Percentiles rank a stretch among this genome's conserved stretches.
phyloP scores from a whole-genome alignment of 2,888 invertebrate genomes.

The Dendrolimus houi region DNA sequence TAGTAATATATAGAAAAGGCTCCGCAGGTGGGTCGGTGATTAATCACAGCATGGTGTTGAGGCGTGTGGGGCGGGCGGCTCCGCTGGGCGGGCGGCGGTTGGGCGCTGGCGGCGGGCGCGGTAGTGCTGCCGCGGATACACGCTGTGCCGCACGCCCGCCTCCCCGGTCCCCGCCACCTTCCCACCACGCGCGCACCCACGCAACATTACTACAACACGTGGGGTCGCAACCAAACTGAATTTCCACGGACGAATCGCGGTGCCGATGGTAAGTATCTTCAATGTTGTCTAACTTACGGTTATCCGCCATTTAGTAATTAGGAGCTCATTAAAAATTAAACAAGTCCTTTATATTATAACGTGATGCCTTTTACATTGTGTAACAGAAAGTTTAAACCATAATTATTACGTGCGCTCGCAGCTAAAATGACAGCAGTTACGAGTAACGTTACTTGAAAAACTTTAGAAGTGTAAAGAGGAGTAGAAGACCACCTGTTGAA shows the following conservation, averaged over 20 bases:
- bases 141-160: conserved; percentile 53
- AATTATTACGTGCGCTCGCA: no score
- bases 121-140: conserved; percentile 60
- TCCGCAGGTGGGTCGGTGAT: conserved; percentile 71
- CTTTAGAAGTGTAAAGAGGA: no score
- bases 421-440: no score
- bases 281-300: no score
- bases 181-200: conserved; percentile 14
- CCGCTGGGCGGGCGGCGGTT: conserved; percentile 30
- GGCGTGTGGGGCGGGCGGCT: conserved; percentile 29
- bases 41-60: conserved; percentile 64
- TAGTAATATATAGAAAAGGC: conserved; percentile 54
- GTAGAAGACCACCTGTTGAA: no score
- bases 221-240: conserved; percentile 15
- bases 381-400: no score
- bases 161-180: conserved; percentile 22
- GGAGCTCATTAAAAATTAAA: neutral
- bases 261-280: neutral
- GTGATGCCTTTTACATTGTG: no score
- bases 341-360: neutral
- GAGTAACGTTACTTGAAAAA: no score
- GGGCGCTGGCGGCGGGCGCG: conserved; percentile 40
- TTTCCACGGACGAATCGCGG: conserved; percentile 1
- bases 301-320: neutral
- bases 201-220: conserved; percentile 15